These are phyloP conservation scores for Diplolepis rosae DNA, from an alignment of 2,888 invertebrate genomes.

Conservation along the genomic window DNA sequence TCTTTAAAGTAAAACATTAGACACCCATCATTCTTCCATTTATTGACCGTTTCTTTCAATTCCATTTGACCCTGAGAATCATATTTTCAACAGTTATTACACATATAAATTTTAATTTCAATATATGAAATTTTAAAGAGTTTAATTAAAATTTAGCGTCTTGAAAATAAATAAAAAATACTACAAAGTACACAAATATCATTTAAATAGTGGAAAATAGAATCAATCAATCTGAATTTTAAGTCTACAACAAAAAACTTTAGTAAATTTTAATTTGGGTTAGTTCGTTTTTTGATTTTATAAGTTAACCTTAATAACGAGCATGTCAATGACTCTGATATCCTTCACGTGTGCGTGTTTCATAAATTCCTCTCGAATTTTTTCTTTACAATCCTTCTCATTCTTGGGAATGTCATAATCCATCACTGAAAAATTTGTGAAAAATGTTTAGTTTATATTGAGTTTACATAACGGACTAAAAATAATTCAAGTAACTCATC, in stretches of 20 bases:
- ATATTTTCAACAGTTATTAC: not conserved
- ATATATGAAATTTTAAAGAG: too few species aligned
- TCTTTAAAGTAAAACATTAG: conserved; percentile 93
- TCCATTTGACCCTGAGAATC: conserved; percentile 93
- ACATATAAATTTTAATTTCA: not conserved
- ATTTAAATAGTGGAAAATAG: too few species aligned
- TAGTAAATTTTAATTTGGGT: too few species aligned
- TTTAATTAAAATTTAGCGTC: too few species aligned
- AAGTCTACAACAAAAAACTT: too few species aligned
- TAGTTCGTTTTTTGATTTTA: not conserved
- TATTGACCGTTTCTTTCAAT: conserved; percentile 87
- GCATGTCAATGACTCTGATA: conserved; percentile 91
- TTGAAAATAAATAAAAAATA: too few species aligned
- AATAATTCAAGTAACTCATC: conserved; percentile 20
- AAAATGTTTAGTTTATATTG: conserved; percentile 36
- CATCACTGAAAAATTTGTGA: conserved; percentile 78
- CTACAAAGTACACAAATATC: too few species aligned
- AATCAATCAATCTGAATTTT: too few species aligned
- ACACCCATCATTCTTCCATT: conserved; percentile 93
- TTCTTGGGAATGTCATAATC: conserved; percentile 89
- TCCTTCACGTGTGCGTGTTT: conserved; percentile 87
- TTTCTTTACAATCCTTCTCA: conserved; percentile 80
- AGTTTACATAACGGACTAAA: conserved; percentile 41
- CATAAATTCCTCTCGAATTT: conserved; percentile 86
- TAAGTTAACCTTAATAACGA: conserved; percentile 88